phyloP scores from a whole-genome alignment of 2,888 invertebrate species.

The Anodontia alba region DNA sequence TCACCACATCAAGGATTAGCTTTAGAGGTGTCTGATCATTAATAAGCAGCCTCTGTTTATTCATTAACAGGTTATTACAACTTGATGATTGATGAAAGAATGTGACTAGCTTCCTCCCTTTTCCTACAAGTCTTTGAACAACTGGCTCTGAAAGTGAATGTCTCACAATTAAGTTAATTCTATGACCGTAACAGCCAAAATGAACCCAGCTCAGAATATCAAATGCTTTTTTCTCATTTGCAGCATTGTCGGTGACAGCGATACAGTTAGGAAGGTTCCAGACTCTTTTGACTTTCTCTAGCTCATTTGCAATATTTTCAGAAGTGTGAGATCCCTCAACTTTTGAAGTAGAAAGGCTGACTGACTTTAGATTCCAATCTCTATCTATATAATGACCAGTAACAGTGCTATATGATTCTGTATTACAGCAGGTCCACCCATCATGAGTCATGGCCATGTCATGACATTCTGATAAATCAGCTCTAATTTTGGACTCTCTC shows the following conservation, averaged over 20 bases:
- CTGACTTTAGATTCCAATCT: slow-evolving; percentile 26
- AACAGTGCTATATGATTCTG: slow-evolving; percentile 37
- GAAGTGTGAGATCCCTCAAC: slow-evolving; percentile 24
- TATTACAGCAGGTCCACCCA: slow-evolving; percentile 39
- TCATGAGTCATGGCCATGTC: slow-evolving; percentile 27
- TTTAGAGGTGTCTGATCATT: slow-evolving; percentile 25
- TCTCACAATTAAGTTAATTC: slow-evolving; percentile 50
- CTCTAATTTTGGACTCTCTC: neutral
- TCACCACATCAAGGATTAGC: slow-evolving; percentile 27
- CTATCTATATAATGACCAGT: slow-evolving; percentile 35
- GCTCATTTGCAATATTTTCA: slow-evolving; percentile 28
- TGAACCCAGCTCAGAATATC: slow-evolving; percentile 21
- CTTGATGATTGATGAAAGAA: slow-evolving; percentile 42
- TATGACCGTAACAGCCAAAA: slow-evolving; percentile 46
- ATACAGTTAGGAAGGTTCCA: slow-evolving; percentile 22
- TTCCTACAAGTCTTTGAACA: slow-evolving; percentile 16
- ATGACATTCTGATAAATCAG: neutral
- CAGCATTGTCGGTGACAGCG: neutral
- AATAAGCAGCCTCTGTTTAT: slow-evolving; percentile 28
- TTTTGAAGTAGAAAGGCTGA: slow-evolving; percentile 19
- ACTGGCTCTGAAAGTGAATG: slow-evolving; percentile 21
- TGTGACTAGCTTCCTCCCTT: slow-evolving; percentile 30
- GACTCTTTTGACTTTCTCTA: neutral
- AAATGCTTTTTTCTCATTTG: slow-evolving; percentile 39
- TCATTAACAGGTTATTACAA: slow-evolving; percentile 24